Percentiles rank a stretch among this genome's conserved stretches.
phyloP scores from a whole-genome alignment of 2,888 invertebrate species.

The Caenorhabditis sinica region DNA sequence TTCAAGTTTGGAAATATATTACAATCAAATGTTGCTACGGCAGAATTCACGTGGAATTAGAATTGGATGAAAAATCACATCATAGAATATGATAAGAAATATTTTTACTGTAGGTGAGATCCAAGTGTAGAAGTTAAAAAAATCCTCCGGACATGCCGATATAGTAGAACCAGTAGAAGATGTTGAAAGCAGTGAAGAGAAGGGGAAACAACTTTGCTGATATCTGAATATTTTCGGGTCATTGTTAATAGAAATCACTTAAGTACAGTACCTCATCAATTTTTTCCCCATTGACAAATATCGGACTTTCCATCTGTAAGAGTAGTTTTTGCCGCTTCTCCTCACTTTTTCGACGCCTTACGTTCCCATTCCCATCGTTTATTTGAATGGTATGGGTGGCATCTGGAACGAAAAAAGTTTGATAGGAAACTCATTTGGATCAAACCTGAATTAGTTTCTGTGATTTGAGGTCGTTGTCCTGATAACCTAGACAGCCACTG shows the following conservation, averaged over 20 bases:
- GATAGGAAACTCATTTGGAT: too few relatives aligned
- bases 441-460: constrained; percentile 53
- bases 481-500: constrained; percentile 78
- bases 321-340: constrained; percentile 65
- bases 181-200: constrained; percentile 83
- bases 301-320: constrained; percentile 69
- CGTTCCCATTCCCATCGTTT: constrained; percentile 69
- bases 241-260: not conserved
- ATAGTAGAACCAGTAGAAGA: constrained; percentile 84
- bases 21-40: not conserved
- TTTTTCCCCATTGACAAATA: constrained; percentile 79
- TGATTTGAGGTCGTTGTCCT: constrained; percentile 55
- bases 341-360: constrained; percentile 59
- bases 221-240: constrained; percentile 72
- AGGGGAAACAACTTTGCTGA: constrained; percentile 82
- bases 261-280: constrained; percentile 79
- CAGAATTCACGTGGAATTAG: constrained; percentile 22
- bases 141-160: constrained; percentile 80
- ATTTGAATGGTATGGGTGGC: constrained; percentile 61
- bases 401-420: constrained; percentile 24
- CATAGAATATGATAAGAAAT: constrained; percentile 40
- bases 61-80: constrained; percentile 48
- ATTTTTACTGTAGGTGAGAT: not conserved
- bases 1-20: not conserved
- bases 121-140: constrained; percentile 42